These are phyloP conservation scores for Stegana nigrithorax DNA, from an alignment of 2,888 invertebrate species.

Conservation along the genomic window DNA sequence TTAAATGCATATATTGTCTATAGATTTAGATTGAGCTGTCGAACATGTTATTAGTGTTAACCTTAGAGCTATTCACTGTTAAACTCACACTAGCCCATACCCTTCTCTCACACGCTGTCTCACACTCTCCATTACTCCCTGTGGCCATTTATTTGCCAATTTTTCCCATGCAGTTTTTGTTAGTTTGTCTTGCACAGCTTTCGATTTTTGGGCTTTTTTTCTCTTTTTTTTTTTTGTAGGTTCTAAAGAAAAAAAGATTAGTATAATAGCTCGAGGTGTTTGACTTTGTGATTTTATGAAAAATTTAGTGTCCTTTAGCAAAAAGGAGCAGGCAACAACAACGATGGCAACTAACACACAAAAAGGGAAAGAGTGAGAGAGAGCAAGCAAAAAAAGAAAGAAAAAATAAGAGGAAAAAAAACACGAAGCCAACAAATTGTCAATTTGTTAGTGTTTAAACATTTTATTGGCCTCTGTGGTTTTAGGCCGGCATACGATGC, in stretches of 20 bases:
- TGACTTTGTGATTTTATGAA: conserved; percentile 36
- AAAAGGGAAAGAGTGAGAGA: no score
- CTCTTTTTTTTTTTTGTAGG: neutral
- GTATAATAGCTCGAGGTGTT: conserved; percentile 55
- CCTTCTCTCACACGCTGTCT: no score
- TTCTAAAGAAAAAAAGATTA: conserved; percentile 44
- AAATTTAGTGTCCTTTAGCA: neutral
- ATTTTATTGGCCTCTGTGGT: conserved; percentile 4
- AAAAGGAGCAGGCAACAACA: neutral
- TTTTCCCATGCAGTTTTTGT: neutral
- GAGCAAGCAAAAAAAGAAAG: no score
- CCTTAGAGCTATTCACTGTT: no score
- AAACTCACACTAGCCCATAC: no score
- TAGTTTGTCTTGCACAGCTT: neutral
- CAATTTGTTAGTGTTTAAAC: neutral
- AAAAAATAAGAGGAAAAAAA: no score
- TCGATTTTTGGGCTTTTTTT: neutral
- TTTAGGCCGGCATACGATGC: no score
- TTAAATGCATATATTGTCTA: conserved; percentile 35
- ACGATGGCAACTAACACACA: no score
- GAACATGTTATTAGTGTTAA: conserved; percentile 45
- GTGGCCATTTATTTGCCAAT: neutral
- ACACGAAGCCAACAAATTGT: neutral
- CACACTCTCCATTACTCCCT: neutral
- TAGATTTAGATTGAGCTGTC: conserved; percentile 59